Conservation (phyloP, 1,140 invertebrate species). For the Yoshiicerus persimilis region DNA sequence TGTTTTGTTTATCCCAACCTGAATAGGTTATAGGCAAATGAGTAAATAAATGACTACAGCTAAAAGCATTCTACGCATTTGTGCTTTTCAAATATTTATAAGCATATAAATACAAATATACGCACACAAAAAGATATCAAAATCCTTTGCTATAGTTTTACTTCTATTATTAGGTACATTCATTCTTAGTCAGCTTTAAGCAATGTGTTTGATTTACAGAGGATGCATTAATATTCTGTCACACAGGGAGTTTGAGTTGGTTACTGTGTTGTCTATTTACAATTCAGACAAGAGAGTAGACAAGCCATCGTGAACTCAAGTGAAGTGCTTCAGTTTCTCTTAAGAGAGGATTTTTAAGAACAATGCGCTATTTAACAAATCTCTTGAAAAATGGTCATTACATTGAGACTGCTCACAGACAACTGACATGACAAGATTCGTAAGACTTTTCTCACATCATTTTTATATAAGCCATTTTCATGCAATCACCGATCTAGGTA, state of each 20-base stretch:
- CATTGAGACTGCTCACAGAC: not conserved
- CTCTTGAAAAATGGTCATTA: not conserved
- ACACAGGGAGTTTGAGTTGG: not conserved
- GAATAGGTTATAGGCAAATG: too few species aligned
- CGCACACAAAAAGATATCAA: too few species aligned
- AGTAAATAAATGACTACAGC: too few species aligned
- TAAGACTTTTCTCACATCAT: not conserved
- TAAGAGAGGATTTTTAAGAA: not conserved
- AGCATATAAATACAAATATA: too few species aligned
- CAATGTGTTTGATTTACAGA: not conserved
- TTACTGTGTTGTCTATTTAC: not conserved
- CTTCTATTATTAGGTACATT: too few species aligned
- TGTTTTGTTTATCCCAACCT: too few species aligned
- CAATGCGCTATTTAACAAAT: not conserved
- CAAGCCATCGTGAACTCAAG: not conserved
- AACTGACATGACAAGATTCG: not conserved
- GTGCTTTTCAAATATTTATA: too few species aligned
- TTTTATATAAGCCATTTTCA: not conserved
- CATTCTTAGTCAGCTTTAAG: not conserved
- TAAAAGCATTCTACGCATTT: too few species aligned
- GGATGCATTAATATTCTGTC: not conserved
- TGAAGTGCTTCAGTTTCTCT: not conserved
- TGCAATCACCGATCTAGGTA: not conserved
- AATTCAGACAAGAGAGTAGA: not conserved
- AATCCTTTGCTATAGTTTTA: too few species aligned